A percentile compares a stretch with the other conserved stretches of the same genome.
Evolutionary conservation across 35 echinoderm and acorn worm species (phyloP).

Genomic region (Antedon bifida): DNA sequence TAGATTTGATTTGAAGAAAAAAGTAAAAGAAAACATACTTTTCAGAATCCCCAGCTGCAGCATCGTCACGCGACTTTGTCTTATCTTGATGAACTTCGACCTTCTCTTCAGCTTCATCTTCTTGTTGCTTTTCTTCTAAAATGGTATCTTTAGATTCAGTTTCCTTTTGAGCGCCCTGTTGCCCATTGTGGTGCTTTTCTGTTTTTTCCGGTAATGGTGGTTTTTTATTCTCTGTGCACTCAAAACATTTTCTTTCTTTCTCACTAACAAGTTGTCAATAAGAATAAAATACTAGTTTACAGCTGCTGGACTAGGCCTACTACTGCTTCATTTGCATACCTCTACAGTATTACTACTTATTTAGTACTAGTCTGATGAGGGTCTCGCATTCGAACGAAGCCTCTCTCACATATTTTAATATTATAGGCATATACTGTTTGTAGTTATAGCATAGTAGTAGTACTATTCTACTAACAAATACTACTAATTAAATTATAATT

Average conservation of each 20-base stretch:
- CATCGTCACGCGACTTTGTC: neutral
- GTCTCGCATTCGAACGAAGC: no score
- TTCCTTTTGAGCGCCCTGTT: neutral
- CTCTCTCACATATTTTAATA: no score
- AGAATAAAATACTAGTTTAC: no score
- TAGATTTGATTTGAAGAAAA: neutral
- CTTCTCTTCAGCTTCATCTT: neutral
- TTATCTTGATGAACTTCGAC: neutral
- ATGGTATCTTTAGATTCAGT: neutral
- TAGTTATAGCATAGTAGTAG: no score
- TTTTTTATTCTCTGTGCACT: neutral
- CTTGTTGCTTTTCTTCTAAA: neutral
- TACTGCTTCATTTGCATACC: no score
- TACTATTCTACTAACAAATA: no score
- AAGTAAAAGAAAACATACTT: neutral
- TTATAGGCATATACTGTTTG: no score
- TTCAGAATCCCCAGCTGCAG: neutral
- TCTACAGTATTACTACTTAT: no score
- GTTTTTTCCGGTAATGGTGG: neutral
- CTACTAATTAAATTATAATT: no score
- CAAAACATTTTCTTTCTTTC: neutral
- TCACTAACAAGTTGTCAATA: neutral
- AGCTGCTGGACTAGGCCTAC: no score
- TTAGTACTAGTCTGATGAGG: no score
- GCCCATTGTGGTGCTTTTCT: neutral